Percentiles rank a stretch among this genome's conserved stretches.
phyloP scores from a whole-genome alignment of 2,888 invertebrate species.

The Sipha maydis region DNA sequence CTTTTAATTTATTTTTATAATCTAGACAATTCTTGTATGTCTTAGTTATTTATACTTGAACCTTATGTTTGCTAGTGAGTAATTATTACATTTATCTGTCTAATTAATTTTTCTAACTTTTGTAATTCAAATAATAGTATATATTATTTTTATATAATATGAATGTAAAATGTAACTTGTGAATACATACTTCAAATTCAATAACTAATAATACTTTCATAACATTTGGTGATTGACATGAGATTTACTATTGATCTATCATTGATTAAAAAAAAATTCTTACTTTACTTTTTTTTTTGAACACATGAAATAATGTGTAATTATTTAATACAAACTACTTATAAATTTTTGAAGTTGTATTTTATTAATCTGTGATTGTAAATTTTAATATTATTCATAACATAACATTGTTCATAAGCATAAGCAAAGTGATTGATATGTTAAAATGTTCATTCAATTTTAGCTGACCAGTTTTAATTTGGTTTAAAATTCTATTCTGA shows the following conservation, averaged over 20 bases:
- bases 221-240: background rate
- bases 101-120: background rate
- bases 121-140: background rate
- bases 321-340: background rate
- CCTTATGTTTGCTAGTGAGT: background rate
- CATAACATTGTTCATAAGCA: background rate
- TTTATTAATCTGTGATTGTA: slow-evolving; percentile 39
- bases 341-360: background rate
- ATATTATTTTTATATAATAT: slow-evolving; percentile 33
- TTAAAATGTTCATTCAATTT: slow-evolving; percentile 37
- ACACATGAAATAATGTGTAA: background rate
- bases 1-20: slow-evolving; percentile 21
- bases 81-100: background rate
- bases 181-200: background rate
- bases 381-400: slow-evolving; percentile 12
- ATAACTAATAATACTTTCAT: background rate
- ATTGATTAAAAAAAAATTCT: background rate
- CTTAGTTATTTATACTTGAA: slow-evolving; percentile 1
- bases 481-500: background rate
- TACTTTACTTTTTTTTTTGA: background rate
- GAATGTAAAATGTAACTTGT: background rate
- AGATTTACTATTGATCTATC: slow-evolving; percentile 30
- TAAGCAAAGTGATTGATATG: slow-evolving; percentile 30
- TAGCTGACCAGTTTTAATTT: background rate
- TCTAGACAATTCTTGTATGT: background rate